Conservation (phyloP, 2,888 invertebrate genomes). For the Lagria hirta region DNA sequence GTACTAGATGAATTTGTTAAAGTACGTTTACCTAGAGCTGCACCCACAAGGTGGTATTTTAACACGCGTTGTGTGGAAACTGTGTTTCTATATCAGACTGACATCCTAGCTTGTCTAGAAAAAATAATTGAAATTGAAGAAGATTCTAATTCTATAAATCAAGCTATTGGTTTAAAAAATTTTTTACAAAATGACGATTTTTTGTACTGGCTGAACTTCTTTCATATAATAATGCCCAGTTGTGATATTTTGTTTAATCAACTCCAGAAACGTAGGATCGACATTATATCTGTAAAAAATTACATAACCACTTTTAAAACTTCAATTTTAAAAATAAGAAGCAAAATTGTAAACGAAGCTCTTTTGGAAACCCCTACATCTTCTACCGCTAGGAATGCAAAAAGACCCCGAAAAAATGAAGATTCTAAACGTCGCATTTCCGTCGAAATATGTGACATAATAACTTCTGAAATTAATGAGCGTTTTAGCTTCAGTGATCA, state of each 20-base stretch:
- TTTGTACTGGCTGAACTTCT: slow-evolving; percentile 37
- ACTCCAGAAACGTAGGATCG: slow-evolving; percentile 27
- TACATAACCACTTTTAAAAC: slow-evolving; percentile 13
- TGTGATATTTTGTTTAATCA: slow-evolving; percentile 33
- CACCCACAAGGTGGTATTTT: slow-evolving; percentile 30
- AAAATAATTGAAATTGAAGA: slow-evolving; percentile 27
- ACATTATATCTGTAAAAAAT: slow-evolving; percentile 15
- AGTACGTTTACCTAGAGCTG: slow-evolving; percentile 8
- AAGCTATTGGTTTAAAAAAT: slow-evolving; percentile 4
- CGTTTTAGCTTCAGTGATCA: slow-evolving; percentile 38
- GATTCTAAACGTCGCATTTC: slow-evolving; percentile 20
- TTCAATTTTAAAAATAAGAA: slow-evolving; percentile 1
- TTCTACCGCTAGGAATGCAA: slow-evolving; percentile 4
- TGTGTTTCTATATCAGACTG: slow-evolving; percentile 29
- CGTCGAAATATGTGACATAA: slow-evolving; percentile 39
- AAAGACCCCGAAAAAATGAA: slow-evolving; percentile 5
- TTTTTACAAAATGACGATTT: slow-evolving; percentile 28
- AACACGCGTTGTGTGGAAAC: slow-evolving; percentile 24
- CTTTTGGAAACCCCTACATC: slow-evolving; percentile 1
- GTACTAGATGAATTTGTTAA: slow-evolving; percentile 17
- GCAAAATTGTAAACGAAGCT: neutral
- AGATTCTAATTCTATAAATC: slow-evolving; percentile 15
- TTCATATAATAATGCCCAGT: slow-evolving; percentile 37
- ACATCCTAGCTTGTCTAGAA: slow-evolving; percentile 34
- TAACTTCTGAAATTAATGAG: slow-evolving; percentile 32